A percentile compares a stretch with the other conserved stretches of the same genome.
Conservation (phyloP, 2,797 vertebrate genomes). For the Merluccius polli region DNA sequence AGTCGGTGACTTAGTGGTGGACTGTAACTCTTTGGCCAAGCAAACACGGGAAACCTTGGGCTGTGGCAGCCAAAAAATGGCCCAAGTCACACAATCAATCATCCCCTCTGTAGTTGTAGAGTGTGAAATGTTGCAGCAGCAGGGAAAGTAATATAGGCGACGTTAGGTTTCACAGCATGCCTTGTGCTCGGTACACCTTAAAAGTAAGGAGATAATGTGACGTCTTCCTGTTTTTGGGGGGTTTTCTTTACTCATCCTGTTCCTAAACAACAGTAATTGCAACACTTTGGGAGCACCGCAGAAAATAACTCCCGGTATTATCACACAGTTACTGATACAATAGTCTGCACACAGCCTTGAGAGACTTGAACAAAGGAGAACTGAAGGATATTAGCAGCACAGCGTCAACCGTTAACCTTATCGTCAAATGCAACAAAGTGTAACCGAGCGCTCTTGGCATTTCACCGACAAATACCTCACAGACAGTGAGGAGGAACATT, state of each 20-base stretch:
- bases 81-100: neutral
- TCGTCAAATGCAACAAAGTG: conserved; percentile 3
- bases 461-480: neutral
- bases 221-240: conserved; percentile 28
- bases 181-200: neutral
- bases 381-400: conserved; percentile 19
- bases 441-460: neutral
- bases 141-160: neutral
- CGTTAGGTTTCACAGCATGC: neutral
- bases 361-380: conserved; percentile 27
- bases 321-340: conserved; percentile 49
- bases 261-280: conserved; percentile 33
- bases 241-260: conserved; percentile 19
- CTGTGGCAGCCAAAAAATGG: neutral
- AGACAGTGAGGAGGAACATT: neutral
- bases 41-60: neutral
- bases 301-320: conserved; percentile 34
- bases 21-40: neutral
- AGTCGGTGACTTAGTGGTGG: neutral
- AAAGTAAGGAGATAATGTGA: conserved; percentile 25
- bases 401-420: neutral
- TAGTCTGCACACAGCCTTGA: conserved; percentile 1
- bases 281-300: conserved; percentile 40
- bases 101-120: neutral
- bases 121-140: neutral